Base-by-base conservation (phyloP, 2,797 vertebrate species). In the Pogoniulus pusillus region DNA sequence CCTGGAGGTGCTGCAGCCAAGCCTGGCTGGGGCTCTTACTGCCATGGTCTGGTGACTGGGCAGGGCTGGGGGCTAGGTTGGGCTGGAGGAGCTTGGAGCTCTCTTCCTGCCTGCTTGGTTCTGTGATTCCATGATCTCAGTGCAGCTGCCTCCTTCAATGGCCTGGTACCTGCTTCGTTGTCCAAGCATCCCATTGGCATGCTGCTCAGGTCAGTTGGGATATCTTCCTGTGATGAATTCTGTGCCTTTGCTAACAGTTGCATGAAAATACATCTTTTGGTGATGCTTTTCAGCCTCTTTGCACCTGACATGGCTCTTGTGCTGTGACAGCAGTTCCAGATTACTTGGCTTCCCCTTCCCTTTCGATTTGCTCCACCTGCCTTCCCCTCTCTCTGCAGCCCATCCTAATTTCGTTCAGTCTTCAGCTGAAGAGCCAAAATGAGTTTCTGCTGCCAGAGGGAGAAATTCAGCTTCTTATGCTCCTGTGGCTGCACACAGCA, bases 221-320 rank as follows among this genome's bases (percentile, higher is more conserved):
- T 47, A 27, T 54, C 93, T 78, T 2, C 3, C 24, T 13, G 81
- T 57, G 94, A 93, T 87, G 84, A 47, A 82, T 91, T 90, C 82
- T 75, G 35, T 0, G 64, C 90, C 68, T 69, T 72, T 41, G 89
- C 74, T 43, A 75, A 14, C 64, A 55, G 86, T 49, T 80, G 83
- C 81, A 68, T 58, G 70, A 73, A 91, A 87, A 91, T 60, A 29
- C 86, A 80, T 93, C 90, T 82, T 79, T 64, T 60, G n/a, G 82
- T 54, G 90, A 41, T 69, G 90, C 34, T 85, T 87, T 72, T 58
- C 94, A 94, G 90, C 77, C 80, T 29, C 63, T 71, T 83, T 78
- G 91, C 73, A 80, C 87, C 82, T 77, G 85, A 79, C 54, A 29
- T 0, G 64, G 87, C 93, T 74, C 89, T 80, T 53, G 78, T 57